Conservation (phyloP, 1,140 invertebrate species). For the Ips nitidus region DNA sequence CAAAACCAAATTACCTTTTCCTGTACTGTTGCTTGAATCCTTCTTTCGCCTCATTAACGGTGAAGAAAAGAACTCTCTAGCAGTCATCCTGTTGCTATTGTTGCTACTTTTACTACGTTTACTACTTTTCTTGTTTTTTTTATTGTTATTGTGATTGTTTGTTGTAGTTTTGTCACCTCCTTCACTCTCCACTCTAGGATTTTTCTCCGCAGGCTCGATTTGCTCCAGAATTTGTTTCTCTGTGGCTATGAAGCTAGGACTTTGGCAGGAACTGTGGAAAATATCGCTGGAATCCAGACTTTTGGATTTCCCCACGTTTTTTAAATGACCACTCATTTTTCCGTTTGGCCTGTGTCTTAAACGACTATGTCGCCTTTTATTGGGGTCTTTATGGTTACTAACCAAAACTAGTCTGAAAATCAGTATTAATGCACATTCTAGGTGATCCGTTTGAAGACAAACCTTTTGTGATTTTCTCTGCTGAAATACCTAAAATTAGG, state of each 20-base stretch:
- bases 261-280: conserved; percentile 46
- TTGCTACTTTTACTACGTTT: conserved; percentile 37
- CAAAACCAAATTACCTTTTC: background rate
- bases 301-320: conserved; percentile 77
- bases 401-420: conserved; percentile 65
- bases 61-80: conserved; percentile 52
- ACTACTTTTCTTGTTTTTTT: conserved; percentile 43
- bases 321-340: conserved; percentile 60
- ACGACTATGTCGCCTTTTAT: conserved; percentile 54
- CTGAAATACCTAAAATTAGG: conserved; percentile 67
- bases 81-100: conserved; percentile 46
- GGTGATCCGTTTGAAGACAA: background rate
- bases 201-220: conserved; percentile 11
- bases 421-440: background rate
- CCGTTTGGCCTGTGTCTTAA: conserved; percentile 40
- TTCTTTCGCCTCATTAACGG: conserved; percentile 50
- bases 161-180: conserved; percentile 40
- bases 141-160: conserved; percentile 41
- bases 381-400: conserved; percentile 59
- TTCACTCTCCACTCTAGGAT: conserved; percentile 22
- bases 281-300: conserved; percentile 81
- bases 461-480: conserved; percentile 65
- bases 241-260: conserved; percentile 24
- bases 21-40: conserved; percentile 1
- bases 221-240: conserved; percentile 31